These are phyloP conservation scores for Pentamera pediparva DNA, from an alignment of 53 echinoderm and acorn worm species.

Conservation along the genomic window DNA sequence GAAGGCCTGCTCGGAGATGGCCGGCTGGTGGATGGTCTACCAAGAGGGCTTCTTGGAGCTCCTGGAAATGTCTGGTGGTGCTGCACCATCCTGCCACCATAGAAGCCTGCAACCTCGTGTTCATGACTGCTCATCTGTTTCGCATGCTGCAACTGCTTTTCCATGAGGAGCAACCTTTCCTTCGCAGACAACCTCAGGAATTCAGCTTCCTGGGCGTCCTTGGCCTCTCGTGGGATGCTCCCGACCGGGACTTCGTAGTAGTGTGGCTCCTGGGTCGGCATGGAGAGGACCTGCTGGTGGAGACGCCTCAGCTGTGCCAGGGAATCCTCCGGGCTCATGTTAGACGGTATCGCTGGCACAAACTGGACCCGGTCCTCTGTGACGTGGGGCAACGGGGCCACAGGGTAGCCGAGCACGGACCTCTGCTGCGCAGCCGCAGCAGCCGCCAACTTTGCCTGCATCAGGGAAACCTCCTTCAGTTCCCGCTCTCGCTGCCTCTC, in stretches of 20 bases:
- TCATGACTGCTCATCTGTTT: neutral
- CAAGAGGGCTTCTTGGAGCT: neutral
- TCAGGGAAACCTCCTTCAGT: constrained; percentile 13
- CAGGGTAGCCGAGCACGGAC: neutral
- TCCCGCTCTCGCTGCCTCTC: constrained; percentile 12
- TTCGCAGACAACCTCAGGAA: neutral
- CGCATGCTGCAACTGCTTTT: neutral
- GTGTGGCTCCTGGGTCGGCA: constrained; percentile 20
- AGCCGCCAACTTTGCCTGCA: constrained; percentile 18
- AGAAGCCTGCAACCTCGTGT: neutral
- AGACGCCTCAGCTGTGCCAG: constrained; percentile 23
- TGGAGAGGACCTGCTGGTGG: constrained; percentile 31
- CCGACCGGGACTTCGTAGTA: neutral
- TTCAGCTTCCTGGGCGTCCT: constrained; percentile 1
- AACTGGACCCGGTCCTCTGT: constrained; percentile 17
- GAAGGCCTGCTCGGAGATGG: constrained; percentile 11
- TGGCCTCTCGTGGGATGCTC: neutral
- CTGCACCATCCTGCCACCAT: neutral
- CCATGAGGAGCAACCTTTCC: constrained; percentile 15
- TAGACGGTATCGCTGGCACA: neutral
- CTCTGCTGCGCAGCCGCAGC: too few species aligned
- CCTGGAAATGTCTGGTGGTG: neutral
- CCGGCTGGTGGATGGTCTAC: neutral
- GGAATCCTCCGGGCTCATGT: constrained; percentile 23
- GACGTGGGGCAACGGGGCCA: neutral